Percentiles rank a stretch among this genome's conserved stretches.
phyloP scores from a whole-genome alignment of 2,113 vertebrate species.

The Ciconia stormi region DNA sequence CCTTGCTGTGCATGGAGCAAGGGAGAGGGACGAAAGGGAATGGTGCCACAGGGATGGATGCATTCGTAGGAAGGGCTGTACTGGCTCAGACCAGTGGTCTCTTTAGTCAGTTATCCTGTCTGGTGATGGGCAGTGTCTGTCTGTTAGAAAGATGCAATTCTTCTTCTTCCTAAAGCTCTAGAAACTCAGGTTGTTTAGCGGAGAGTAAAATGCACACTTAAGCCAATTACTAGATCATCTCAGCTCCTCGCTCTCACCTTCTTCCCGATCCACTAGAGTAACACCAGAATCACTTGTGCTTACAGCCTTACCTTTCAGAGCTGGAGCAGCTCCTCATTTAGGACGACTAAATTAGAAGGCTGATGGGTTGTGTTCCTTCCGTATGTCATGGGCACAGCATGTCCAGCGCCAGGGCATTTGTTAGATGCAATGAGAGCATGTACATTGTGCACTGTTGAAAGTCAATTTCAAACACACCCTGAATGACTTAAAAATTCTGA shows the following conservation, averaged over 20 bases:
- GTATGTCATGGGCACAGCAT: accelerated
- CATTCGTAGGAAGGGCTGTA: accelerated
- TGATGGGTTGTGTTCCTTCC: accelerated
- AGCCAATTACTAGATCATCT: accelerated
- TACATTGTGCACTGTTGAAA: accelerated
- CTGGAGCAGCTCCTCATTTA: neutral
- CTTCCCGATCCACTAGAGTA: accelerated
- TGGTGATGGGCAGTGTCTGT: neutral
- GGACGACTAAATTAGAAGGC: neutral
- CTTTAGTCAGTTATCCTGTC: neutral
- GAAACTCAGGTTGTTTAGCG: accelerated
- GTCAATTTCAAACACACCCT: accelerated
- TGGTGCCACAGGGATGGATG: neutral
- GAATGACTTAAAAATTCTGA: accelerated
- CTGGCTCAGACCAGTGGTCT: neutral
- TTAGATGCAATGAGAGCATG: accelerated
- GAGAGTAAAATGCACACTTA: neutral
- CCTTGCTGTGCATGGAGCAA: neutral
- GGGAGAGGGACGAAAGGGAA: neutral
- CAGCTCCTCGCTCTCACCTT: neutral
- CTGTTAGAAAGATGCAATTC: accelerated
- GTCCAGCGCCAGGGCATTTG: no score
- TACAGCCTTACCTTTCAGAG: accelerated
- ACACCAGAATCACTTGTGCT: neutral
- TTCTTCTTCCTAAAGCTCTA: neutral